Base-by-base conservation (phyloP, 2,888 invertebrate species). In the Laspeyria flexula region DNA sequence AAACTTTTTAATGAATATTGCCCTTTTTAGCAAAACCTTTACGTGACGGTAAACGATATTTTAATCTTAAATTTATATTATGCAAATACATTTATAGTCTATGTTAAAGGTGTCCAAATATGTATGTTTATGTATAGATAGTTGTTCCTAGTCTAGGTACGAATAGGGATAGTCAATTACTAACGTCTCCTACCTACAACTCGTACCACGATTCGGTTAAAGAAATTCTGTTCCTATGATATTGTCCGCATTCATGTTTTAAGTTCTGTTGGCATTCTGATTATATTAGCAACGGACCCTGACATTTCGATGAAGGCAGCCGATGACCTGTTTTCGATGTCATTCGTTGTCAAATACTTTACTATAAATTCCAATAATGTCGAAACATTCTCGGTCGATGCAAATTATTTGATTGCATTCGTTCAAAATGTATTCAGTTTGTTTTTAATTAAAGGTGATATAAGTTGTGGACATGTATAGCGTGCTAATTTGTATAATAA, bases 281-380 rank as follows among this genome's bases (percentile, higher is more conserved):
- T 75, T 77, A 67, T 71, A 71, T 69, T 62, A 64, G 71, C 65
- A 66, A 60, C 68, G 75, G 86, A 83, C 89, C 90, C 85, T 90
- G 90, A 90, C 89, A 90, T 90, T 89, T 90, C 64, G 75, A 65
- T 77, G 75, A 71, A 78, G 72, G 68, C 78, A 79, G 60, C 72
- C 70, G 73, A 75, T 81, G 81, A 83, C 82, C 77, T 77, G 81
- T 82, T 81, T 81, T 76, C 63, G 65, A 73, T 71, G 72, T 71
- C 74, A 74, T 75, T 65, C 55, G 65, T 66, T 69, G 73, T 71
- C 68, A 75, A 80, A 78, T 72, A 62, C 65, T 75, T 75, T 71
- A 59, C 58, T 71, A 75, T 65, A 55, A 66, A 73, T 71, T 72
- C 72, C 65, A 67, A 65, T 68, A 66, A 67, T 64, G 59, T 57